Conservation (phyloP, 1,140 invertebrate species). For the Gryllus bimaculatus region DNA sequence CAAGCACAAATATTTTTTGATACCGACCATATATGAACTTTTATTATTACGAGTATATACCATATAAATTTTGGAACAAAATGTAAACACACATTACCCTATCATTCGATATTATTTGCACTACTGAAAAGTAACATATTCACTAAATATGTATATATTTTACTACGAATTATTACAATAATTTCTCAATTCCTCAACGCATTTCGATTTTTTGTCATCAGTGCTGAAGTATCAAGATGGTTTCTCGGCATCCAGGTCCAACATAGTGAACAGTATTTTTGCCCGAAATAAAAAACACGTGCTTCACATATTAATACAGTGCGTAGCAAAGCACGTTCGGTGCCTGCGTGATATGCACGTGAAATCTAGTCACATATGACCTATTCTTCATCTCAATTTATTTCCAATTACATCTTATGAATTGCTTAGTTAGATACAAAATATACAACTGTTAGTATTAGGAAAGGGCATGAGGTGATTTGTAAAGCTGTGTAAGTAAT, state of each 20-base stretch:
- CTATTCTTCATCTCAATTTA: background rate
- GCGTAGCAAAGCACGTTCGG: too few species aligned
- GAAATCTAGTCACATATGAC: background rate
- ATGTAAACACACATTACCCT: too few species aligned
- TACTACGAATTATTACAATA: background rate
- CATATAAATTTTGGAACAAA: too few species aligned
- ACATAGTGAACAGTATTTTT: too few species aligned
- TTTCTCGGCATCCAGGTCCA: background rate
- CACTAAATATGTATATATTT: too few species aligned
- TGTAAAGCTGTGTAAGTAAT: background rate
- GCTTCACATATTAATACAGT: too few species aligned
- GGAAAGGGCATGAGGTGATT: background rate
- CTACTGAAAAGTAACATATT: too few species aligned
- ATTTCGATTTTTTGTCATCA: background rate
- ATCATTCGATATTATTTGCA: too few species aligned
- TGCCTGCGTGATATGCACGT: background rate
- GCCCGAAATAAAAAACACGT: too few species aligned
- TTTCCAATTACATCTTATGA: background rate
- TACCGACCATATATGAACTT: too few species aligned
- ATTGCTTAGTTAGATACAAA: background rate
- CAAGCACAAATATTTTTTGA: too few species aligned
- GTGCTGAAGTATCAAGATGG: background rate
- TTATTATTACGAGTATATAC: too few species aligned
- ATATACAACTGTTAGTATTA: background rate
- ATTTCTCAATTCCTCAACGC: background rate